A percentile compares a stretch with the other conserved stretches of the same genome.
phyloP scores from a whole-genome alignment of 2,797 vertebrate genomes.

The Momotus momota region DNA sequence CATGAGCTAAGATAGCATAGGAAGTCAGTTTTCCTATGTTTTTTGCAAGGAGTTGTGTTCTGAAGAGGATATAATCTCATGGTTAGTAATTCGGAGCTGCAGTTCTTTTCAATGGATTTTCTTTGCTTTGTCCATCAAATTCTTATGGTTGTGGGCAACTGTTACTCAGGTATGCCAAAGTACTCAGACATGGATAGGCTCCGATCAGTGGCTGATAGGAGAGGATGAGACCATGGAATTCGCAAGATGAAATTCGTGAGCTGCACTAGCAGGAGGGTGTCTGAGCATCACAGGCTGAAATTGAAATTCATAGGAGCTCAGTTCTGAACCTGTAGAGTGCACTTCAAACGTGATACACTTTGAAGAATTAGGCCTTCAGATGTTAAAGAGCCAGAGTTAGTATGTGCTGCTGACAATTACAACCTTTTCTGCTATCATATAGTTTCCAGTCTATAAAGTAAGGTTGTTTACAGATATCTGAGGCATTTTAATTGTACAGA shows the following conservation, averaged over 20 bases:
- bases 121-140: neutral
- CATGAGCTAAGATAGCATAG: neutral
- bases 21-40: neutral
- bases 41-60: neutral
- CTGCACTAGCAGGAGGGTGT: neutral
- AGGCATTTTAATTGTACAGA: neutral
- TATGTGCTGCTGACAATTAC: neutral
- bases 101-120: neutral
- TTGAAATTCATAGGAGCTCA: neutral
- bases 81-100: neutral
- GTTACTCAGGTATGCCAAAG: neutral
- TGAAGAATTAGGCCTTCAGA: neutral
- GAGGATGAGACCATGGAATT: neutral
- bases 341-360: neutral
- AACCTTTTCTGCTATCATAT: neutral
- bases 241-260: neutral
- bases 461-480: neutral
- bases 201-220: neutral
- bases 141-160: neutral
- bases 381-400: neutral
- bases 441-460: neutral
- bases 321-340: neutral
- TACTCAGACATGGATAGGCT: neutral
- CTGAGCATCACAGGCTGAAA: neutral
- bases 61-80: neutral